Evolutionary conservation across 2,797 vertebrate genomes (phyloP).

Genomic region (Megalops cyprinoides): DNA sequence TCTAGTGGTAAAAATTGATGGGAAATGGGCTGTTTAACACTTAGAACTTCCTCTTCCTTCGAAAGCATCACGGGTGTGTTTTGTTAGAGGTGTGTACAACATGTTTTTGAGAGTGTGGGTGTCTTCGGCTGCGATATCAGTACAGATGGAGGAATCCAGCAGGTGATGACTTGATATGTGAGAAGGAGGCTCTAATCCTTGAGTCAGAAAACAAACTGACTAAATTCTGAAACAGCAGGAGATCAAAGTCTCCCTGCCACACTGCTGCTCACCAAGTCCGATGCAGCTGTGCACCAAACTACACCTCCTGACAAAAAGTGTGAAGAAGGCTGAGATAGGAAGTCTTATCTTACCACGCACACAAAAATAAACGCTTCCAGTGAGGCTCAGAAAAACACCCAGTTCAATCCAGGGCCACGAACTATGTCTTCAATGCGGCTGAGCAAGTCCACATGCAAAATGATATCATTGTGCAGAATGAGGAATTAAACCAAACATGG

Average conservation of each 20-base stretch:
- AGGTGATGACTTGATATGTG: slow-evolving; percentile 20
- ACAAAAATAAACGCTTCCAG: background rate
- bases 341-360: background rate
- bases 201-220: background rate
- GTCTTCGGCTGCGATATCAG: no score
- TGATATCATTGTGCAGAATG: no score
- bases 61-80: background rate
- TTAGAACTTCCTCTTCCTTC: background rate
- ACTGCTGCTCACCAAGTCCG: background rate
- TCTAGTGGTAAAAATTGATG: no score
- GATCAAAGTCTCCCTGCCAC: background rate
- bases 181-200: background rate
- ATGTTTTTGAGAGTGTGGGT: background rate
- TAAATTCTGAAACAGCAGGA: background rate
- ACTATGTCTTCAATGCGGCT: no score
- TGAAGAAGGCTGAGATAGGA: background rate
- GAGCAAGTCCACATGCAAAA: no score
- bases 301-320: no score
- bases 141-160: background rate
- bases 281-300: no score
- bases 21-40: background rate
- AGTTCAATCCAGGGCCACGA: background rate
- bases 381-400: background rate
- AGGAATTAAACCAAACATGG: no score
- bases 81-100: background rate